Evolutionary conservation across 2,797 vertebrate genomes (phyloP).

Genomic region (Sitta carolinensis): DNA sequence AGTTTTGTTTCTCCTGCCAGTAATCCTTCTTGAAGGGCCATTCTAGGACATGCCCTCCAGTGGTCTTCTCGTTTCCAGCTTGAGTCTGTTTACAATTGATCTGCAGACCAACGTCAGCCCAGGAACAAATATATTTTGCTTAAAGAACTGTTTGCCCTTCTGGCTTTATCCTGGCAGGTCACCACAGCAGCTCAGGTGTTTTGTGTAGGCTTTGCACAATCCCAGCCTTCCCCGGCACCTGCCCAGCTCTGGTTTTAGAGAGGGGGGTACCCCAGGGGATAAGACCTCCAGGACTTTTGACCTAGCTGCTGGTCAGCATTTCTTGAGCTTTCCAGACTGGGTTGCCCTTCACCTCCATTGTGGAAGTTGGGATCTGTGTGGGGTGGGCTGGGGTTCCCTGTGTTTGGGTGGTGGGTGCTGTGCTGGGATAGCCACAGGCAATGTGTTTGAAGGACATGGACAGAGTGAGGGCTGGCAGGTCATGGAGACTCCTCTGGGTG

Average conservation of each 20-base stretch:
- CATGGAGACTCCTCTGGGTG: rapidly evolving
- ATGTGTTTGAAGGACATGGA: neutral
- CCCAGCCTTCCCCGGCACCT: neutral
- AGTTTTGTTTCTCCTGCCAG: neutral
- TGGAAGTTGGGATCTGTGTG: neutral
- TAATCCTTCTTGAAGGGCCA: neutral
- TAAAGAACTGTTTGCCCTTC: constrained; percentile 23
- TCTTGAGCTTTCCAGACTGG: neutral
- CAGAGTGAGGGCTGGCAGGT: neutral
- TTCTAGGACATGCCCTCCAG: neutral
- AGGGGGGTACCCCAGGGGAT: rapidly evolving
- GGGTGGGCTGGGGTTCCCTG: neutral
- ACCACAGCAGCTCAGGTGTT: neutral
- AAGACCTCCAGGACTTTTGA: neutral
- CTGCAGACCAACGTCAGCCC: neutral
- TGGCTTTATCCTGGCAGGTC: neutral
- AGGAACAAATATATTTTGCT: constrained; percentile 34
- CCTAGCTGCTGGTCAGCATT: neutral
- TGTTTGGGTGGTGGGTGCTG: neutral
- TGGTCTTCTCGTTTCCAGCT: neutral
- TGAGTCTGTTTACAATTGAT: neutral
- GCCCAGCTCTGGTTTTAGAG: neutral
- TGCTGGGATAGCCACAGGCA: rapidly evolving
- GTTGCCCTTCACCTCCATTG: neutral
- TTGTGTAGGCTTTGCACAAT: neutral